Conservation (phyloP, 2,113 vertebrate genomes). For the Agapornis roseicollis region DNA sequence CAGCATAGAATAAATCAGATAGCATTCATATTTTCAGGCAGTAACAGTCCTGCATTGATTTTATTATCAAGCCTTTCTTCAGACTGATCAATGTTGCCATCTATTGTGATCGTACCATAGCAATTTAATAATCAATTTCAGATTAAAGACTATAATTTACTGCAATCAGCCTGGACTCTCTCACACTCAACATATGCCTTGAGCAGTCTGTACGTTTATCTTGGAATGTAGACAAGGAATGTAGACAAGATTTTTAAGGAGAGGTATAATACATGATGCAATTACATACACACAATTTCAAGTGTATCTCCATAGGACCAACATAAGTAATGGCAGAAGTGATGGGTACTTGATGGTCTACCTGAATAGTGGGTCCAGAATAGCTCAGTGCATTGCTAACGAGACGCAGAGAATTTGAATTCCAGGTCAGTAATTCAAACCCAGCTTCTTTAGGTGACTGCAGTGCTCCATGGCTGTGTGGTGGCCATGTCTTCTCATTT, state of each 20-base stretch:
- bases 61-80: conserved; percentile 18
- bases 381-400: neutral
- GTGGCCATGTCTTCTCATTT: neutral
- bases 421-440: neutral
- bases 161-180: neutral
- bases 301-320: neutral
- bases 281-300: neutral
- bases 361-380: neutral
- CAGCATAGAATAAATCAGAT: neutral
- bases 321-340: neutral
- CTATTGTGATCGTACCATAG: neutral
- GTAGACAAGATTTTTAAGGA: neutral
- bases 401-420: neutral
- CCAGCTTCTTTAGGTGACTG: neutral
- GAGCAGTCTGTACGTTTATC: neutral
- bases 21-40: neutral
- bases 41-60: neutral
- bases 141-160: neutral
- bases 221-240: neutral
- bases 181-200: neutral
- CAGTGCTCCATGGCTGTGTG: neutral
- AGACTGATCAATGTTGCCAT: neutral
- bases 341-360: neutral
- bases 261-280: neutral
- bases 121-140: conserved; percentile 32